Evolutionary conservation across 2,888 invertebrate genomes (phyloP).

Genomic region (Pterostichus madidus): DNA sequence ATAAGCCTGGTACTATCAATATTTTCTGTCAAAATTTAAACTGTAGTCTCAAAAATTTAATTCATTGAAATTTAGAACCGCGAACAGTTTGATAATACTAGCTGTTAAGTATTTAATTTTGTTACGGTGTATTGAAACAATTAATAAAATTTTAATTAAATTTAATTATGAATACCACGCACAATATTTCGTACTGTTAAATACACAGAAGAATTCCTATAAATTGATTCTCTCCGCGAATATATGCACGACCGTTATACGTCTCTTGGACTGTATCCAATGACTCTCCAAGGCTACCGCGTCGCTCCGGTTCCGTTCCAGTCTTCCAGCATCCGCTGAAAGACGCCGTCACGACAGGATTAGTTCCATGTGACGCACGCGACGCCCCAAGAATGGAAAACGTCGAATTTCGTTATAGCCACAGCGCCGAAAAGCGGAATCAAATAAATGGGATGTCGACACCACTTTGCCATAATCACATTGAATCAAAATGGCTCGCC

Average conservation of each 20-base stretch:
- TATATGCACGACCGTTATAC: not conserved
- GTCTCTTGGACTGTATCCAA: not conserved
- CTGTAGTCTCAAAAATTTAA: too few species aligned
- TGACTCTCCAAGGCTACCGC: not conserved
- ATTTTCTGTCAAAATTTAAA: too few species aligned
- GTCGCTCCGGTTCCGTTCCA: not conserved
- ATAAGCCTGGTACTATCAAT: too few species aligned
- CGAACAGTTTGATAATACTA: too few species aligned
- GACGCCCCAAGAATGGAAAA: slow-evolving; percentile 40
- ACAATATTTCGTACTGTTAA: too few species aligned
- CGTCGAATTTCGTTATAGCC: slow-evolving; percentile 35
- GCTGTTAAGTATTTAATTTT: too few species aligned
- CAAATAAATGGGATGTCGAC: slow-evolving; percentile 37
- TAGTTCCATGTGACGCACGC: slow-evolving; percentile 35
- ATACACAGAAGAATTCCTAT: too few species aligned
- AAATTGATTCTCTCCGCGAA: too few species aligned
- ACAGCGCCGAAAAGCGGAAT: slow-evolving; percentile 18
- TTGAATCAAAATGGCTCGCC: slow-evolving; percentile 3
- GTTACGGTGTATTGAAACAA: too few species aligned
- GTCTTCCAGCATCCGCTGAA: not conserved
- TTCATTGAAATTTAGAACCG: too few species aligned
- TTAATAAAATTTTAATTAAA: too few species aligned
- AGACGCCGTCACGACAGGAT: slow-evolving; percentile 33
- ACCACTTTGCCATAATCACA: slow-evolving; percentile 21
- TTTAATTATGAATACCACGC: too few species aligned